Conservation (phyloP, 2,113 vertebrate species). For the Coregonus clupeaformis region DNA sequence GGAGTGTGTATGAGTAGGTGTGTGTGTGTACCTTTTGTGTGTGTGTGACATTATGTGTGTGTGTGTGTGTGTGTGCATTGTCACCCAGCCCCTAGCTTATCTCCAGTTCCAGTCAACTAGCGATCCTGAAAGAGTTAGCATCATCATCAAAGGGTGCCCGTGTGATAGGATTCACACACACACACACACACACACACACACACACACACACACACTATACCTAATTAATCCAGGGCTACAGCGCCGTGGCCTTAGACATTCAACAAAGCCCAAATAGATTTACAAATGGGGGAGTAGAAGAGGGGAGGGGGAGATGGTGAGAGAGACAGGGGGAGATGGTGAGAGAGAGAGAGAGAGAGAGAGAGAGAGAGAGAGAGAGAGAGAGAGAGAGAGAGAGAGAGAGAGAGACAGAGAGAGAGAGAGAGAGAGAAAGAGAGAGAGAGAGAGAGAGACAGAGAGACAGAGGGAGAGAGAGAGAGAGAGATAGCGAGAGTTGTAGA, state of each 20-base stretch:
- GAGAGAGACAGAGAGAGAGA: constrained; percentile 4
- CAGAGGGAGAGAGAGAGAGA: no score
- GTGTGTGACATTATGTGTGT: no score
- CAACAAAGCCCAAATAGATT: constrained; percentile 99
- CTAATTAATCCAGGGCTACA: constrained; percentile 98
- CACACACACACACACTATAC: constrained; percentile 50
- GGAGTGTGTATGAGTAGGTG: not conserved
- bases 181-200: no score
- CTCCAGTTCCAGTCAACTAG: constrained; percentile 94
- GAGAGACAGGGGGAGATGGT: constrained; percentile 17
- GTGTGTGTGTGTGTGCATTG: not conserved
- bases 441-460: constrained; percentile 19
- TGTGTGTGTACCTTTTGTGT: no score
- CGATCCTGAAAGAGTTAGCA: constrained; percentile 94
- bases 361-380: not conserved
- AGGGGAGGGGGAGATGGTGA: not conserved
- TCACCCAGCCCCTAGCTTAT: constrained; percentile 71
- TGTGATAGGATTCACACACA: constrained; percentile 87
- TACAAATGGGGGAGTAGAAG: constrained; percentile 86
- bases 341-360: accelerated
- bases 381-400: constrained; percentile 16
- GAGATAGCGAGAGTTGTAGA: constrained; percentile 35
- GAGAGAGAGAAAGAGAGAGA: constrained; percentile 24
- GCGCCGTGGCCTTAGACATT: constrained; percentile 82
- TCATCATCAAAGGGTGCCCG: constrained; percentile 95